Conservation (phyloP, 1,140 invertebrate genomes). For the Hyposmocoma kahamanoa region DNA sequence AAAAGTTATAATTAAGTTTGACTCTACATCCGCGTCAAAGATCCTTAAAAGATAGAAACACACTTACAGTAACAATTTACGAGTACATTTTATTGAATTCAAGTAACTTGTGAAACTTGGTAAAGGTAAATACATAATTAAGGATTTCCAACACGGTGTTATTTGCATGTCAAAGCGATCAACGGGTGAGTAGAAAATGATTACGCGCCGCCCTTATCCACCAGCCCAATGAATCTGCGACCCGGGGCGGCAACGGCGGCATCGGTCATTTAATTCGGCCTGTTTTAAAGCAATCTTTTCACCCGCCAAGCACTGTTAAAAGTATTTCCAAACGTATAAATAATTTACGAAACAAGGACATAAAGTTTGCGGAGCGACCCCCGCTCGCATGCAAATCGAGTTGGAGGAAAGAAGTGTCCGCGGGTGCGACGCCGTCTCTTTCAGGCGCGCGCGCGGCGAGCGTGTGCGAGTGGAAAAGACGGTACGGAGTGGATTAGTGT, state of each 20-base stretch:
- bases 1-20: too few species aligned
- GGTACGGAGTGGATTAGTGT: conserved; percentile 13
- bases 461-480: conserved; percentile 16
- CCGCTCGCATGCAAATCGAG: conserved; percentile 66
- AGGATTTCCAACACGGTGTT: neutral
- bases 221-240: too few species aligned
- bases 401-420: conserved; percentile 60
- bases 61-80: too few species aligned
- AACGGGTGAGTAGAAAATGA: conserved; percentile 26
- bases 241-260: too few species aligned
- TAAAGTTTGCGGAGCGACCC: conserved; percentile 69
- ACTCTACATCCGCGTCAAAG: too few species aligned
- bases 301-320: conserved; percentile 55
- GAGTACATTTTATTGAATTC: too few species aligned
- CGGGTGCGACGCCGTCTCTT: conserved; percentile 45
- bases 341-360: conserved; percentile 72
- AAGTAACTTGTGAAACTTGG: too few species aligned
- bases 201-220: conserved; percentile 38
- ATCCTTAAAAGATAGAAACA: too few species aligned
- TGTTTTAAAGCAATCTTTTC: conserved; percentile 62
- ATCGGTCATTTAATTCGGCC: conserved; percentile 57
- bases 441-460: conserved; percentile 19
- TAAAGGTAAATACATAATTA: too few species aligned
- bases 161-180: conserved; percentile 6
- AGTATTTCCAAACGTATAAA: conserved; percentile 71